Percentiles rank a stretch among this genome's conserved stretches.
Evolutionary conservation across 2,797 vertebrate species (phyloP).

Genomic region (Hippocampus kuda): DNA sequence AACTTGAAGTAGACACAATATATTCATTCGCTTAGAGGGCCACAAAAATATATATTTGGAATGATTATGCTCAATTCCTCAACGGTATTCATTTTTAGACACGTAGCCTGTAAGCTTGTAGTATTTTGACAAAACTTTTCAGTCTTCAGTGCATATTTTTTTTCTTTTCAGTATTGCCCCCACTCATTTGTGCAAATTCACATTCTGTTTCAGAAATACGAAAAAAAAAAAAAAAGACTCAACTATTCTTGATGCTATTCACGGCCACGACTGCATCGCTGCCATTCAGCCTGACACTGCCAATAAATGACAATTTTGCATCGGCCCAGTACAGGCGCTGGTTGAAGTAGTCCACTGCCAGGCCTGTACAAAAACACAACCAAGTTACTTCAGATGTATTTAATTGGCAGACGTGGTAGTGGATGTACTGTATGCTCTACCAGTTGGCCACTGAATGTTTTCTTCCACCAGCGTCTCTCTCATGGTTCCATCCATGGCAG

Average conservation of each 20-base stretch:
- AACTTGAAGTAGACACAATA: too few species aligned
- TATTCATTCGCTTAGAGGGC: too few species aligned
- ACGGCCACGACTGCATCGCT: conserved; percentile 81
- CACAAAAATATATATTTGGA: too few species aligned
- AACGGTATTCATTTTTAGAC: too few species aligned
- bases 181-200: background rate
- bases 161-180: background rate
- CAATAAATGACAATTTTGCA: conserved; percentile 86
- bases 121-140: too few species aligned
- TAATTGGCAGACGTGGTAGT: background rate
- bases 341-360: conserved; percentile 92
- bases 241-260: conserved; percentile 81
- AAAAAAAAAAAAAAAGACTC: conserved; percentile 27
- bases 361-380: conserved; percentile 58
- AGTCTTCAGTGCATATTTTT: background rate
- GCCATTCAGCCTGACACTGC: conserved; percentile 88
- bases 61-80: too few species aligned
- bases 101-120: too few species aligned
- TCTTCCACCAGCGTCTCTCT: conserved; percentile 87
- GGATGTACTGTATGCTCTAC: conserved; percentile 51
- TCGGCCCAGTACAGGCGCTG: conserved; percentile 95
- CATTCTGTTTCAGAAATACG: background rate
- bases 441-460: conserved; percentile 95
- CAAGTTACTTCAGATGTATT: background rate
- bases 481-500: conserved; percentile 92